These are phyloP conservation scores for Stegophylla sp. DNA, from an alignment of 2,888 invertebrate genomes.

Conservation along the genomic window DNA sequence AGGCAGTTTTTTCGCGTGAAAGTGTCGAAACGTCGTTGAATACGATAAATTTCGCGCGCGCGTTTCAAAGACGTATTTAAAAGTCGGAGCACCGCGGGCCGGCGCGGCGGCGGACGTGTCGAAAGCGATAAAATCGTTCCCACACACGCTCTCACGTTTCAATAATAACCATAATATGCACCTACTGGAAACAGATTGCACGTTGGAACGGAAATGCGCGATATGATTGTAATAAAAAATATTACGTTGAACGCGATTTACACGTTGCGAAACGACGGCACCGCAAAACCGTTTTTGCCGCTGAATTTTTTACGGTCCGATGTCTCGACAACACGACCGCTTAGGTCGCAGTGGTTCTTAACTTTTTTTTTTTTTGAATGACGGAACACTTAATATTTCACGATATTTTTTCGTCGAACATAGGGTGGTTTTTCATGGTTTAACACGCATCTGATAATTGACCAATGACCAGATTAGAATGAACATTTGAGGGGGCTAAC, in stretches of 20 bases:
- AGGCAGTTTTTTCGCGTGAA: not conserved
- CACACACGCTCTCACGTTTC: not conserved
- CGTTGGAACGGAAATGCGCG: not conserved
- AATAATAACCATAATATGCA: not conserved
- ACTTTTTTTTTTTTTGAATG: no score
- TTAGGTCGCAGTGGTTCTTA: no score
- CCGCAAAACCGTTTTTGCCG: not conserved
- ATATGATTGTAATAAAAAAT: no score
- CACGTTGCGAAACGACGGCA: not conserved
- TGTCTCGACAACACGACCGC: no score
- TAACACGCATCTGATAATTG: no score
- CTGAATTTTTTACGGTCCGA: not conserved
- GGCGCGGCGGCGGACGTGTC: not conserved
- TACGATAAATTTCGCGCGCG: not conserved
- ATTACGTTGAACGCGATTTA: no score
- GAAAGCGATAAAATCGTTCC: constrained; percentile 21
- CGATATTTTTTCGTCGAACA: no score
- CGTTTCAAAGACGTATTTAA: not conserved
- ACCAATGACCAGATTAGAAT: no score
- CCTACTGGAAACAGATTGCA: not conserved
- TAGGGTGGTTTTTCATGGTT: no score
- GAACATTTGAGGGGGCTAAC: no score
- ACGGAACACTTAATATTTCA: no score
- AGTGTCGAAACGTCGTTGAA: not conserved
- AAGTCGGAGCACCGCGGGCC: not conserved